Evolutionary conservation across 2,113 vertebrate genomes (phyloP).

Genomic region (Clarias batrachus): DNA sequence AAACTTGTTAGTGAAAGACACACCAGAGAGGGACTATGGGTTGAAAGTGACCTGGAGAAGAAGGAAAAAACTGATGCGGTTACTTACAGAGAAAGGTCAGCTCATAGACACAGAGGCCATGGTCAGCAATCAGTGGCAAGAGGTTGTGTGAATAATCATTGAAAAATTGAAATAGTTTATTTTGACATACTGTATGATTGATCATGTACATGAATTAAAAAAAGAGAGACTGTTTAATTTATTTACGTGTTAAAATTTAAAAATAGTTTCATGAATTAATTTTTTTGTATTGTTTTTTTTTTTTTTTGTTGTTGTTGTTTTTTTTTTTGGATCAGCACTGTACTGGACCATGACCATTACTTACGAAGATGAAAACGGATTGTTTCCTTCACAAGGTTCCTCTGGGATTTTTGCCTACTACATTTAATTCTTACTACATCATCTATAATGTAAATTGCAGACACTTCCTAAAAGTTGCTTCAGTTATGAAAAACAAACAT

Average conservation of each 20-base stretch:
- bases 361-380: not conserved
- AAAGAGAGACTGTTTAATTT: not conserved
- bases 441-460: not conserved
- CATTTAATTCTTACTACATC: not conserved
- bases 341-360: not conserved
- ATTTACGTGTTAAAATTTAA: not conserved
- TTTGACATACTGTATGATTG: not conserved
- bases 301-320: no score
- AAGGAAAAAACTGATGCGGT: conserved; percentile 70
- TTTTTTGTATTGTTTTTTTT: not conserved
- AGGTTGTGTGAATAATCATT: not conserved
- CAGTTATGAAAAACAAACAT: not conserved
- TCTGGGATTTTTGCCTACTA: not conserved
- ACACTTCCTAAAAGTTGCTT: not conserved
- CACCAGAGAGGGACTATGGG: conserved; percentile 85
- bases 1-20: conserved; percentile 79
- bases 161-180: not conserved
- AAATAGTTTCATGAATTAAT: not conserved
- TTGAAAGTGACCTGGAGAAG: conserved; percentile 85
- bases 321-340: not conserved
- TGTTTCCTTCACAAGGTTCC: not conserved
- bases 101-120: conserved; percentile 68
- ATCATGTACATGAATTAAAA: not conserved
- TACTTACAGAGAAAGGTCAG: conserved; percentile 72
- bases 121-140: conserved; percentile 59